Evolutionary conservation across 2,797 vertebrate genomes (phyloP).

Genomic region (Mormyrus hasselquistii): DNA sequence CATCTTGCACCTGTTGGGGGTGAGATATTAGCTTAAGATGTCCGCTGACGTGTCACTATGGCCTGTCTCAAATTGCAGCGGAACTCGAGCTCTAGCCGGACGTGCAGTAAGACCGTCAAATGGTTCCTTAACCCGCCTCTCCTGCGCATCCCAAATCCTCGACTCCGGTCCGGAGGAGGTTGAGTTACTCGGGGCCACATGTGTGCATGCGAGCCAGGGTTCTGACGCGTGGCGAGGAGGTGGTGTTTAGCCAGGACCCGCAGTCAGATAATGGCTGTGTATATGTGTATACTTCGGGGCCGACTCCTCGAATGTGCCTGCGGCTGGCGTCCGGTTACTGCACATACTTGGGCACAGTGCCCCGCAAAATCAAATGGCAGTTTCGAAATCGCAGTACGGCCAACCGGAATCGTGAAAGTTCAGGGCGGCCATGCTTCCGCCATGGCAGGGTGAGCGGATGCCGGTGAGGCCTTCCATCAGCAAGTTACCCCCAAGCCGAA

Average conservation of each 20-base stretch:
- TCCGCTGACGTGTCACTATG: neutral
- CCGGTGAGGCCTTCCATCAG: neutral
- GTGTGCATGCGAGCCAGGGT: neutral
- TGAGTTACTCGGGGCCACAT: neutral
- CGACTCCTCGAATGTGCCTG: neutral
- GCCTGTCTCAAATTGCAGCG: neutral
- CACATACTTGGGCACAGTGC: constrained; percentile 24
- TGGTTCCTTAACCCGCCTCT: neutral
- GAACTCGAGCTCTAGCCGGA: neutral
- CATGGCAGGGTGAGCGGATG: neutral
- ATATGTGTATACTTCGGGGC: neutral
- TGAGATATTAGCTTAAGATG: constrained; percentile 2
- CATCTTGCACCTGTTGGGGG: neutral
- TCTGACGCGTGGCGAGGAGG: neutral
- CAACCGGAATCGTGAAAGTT: constrained; percentile 39
- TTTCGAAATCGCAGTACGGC: constrained; percentile 40
- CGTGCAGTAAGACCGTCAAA: neutral
- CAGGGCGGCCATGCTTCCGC: neutral
- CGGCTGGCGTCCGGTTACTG: neutral
- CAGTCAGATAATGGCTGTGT: neutral
- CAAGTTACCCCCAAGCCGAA: neutral
- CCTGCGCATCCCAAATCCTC: neutral
- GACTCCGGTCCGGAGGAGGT: neutral
- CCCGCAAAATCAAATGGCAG: neutral
- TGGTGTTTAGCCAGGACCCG: neutral